phyloP scores from a whole-genome alignment of 2,113 vertebrate species.

The Oncorhynchus tshawytscha region DNA sequence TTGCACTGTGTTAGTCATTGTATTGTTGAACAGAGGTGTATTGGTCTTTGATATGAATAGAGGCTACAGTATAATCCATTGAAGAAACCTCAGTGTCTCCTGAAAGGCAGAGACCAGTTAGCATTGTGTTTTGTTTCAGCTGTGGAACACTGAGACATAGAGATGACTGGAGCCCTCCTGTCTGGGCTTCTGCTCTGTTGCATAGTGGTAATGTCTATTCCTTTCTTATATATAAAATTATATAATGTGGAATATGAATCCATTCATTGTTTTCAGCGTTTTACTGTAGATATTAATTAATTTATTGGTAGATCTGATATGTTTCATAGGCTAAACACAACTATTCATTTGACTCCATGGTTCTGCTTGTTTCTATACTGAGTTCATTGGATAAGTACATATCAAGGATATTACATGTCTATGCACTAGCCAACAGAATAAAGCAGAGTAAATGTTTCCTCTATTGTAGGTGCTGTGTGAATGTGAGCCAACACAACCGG shows the following conservation, averaged over 20 bases:
- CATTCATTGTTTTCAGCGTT: too few relatives aligned
- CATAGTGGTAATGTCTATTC: conserved; percentile 53
- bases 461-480: conserved; percentile 53
- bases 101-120: neutral
- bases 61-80: too few relatives aligned
- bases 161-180: conserved; percentile 52
- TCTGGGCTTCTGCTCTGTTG: conserved; percentile 50
- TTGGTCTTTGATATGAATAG: too few relatives aligned
- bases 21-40: too few relatives aligned
- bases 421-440: neutral
- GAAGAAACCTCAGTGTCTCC: too few relatives aligned
- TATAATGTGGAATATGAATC: too few relatives aligned
- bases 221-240: neutral
- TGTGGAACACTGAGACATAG: conserved; percentile 24
- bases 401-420: neutral
- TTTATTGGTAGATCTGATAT: too few relatives aligned
- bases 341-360: neutral
- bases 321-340: neutral
- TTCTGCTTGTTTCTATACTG: too few relatives aligned
- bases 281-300: too few relatives aligned
- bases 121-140: conserved; percentile 22
- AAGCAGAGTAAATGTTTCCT: conserved; percentile 12
- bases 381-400: neutral
- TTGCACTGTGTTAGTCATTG: too few relatives aligned
- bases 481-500: conserved; percentile 55